These are phyloP conservation scores for Ceyx melanurus DNA, from an alignment of 2,113 vertebrate species.

Conservation along the genomic window DNA sequence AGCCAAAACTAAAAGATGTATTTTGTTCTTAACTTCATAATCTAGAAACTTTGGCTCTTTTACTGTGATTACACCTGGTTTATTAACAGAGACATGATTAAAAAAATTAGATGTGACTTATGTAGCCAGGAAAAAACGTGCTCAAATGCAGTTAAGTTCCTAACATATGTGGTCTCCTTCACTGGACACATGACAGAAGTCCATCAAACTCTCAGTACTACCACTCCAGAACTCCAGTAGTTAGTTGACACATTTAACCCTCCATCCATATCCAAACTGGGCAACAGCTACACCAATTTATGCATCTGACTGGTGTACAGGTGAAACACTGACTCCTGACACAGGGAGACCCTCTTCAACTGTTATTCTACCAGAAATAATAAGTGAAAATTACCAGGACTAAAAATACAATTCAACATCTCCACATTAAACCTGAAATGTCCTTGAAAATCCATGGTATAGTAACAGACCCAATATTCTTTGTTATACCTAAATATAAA, in stretches of 20 bases:
- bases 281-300: background rate
- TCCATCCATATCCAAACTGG: background rate
- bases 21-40: slow-evolving; percentile 78
- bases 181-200: background rate
- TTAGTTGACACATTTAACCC: background rate
- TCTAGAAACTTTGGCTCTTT: slow-evolving; percentile 83
- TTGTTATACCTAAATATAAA: background rate
- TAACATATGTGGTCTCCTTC: background rate
- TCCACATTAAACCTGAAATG: background rate
- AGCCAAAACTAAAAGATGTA: slow-evolving; percentile 83
- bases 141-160: background rate
- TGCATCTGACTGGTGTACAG: background rate
- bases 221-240: no score
- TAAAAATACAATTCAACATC: background rate
- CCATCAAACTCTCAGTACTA: background rate
- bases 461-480: background rate
- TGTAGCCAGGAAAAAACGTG: background rate
- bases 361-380: background rate
- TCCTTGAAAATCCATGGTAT: accelerated
- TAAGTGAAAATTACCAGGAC: background rate
- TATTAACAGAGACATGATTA: background rate
- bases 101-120: background rate
- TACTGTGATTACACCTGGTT: slow-evolving; percentile 84
- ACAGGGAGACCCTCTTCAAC: background rate
- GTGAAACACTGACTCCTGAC: background rate